phyloP scores from a whole-genome alignment of 2,888 invertebrate genomes.

The Cephus pulcher region DNA sequence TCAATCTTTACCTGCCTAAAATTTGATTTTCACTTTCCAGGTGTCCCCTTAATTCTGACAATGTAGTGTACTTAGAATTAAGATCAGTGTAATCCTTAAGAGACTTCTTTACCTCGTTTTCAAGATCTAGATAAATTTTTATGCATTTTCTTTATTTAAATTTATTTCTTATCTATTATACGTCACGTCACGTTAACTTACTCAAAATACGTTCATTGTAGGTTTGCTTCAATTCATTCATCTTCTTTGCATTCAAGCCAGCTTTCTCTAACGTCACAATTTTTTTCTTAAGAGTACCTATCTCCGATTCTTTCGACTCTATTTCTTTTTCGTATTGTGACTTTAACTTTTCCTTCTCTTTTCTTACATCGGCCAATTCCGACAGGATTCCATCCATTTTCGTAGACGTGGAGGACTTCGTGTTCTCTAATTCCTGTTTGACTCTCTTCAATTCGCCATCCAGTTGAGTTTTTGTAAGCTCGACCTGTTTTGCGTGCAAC shows the following conservation, averaged over 20 bases:
- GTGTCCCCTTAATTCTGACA: constrained; percentile 87
- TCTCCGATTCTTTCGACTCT: constrained; percentile 81
- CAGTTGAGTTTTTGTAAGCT: constrained; percentile 70
- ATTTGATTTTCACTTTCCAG: constrained; percentile 85
- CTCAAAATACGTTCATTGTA: constrained; percentile 77
- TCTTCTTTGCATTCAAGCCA: constrained; percentile 73
- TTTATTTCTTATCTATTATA: neutral
- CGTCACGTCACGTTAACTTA: constrained; percentile 66
- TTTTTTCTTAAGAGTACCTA: constrained; percentile 82
- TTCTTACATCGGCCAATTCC: constrained; percentile 69
- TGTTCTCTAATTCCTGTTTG: constrained; percentile 71
- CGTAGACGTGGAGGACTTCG: constrained; percentile 62
- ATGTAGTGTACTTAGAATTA: constrained; percentile 83
- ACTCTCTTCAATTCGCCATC: constrained; percentile 73
- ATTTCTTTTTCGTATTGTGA: constrained; percentile 79
- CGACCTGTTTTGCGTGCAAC: constrained; percentile 65
- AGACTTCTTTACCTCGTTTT: constrained; percentile 75
- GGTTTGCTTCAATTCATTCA: constrained; percentile 76
- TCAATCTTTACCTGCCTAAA: constrained; percentile 73
- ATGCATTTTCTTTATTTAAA: neutral
- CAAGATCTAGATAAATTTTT: constrained; percentile 69
- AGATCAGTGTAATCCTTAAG: constrained; percentile 83
- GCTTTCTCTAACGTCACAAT: constrained; percentile 75
- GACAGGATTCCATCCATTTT: constrained; percentile 68
- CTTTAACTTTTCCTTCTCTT: constrained; percentile 75